Conservation (phyloP, 2,113 vertebrate species). For the Callorhinus ursinus region DNA sequence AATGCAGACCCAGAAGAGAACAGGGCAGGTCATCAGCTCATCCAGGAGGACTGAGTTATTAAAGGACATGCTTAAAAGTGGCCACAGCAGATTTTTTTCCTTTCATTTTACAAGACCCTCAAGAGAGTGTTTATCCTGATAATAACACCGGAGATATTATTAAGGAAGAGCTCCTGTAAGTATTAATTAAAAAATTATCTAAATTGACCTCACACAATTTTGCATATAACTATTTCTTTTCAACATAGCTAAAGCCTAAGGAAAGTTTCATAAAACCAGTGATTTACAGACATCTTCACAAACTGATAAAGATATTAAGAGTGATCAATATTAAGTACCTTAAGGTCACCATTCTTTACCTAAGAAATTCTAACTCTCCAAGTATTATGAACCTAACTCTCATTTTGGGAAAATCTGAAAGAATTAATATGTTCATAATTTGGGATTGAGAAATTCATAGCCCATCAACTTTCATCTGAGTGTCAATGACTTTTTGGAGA, state of each 20-base stretch:
- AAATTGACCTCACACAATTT: not conserved
- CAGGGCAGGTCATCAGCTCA: not conserved
- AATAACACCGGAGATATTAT: not conserved
- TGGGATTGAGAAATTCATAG: not conserved
- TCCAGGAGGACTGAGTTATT: not conserved
- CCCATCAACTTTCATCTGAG: not conserved
- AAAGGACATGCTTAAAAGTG: not conserved
- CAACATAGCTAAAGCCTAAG: not conserved
- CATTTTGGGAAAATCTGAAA: not conserved
- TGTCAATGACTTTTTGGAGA: not conserved
- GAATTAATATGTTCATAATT: not conserved
- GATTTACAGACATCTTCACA: constrained; percentile 7
- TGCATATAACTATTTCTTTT: not conserved
- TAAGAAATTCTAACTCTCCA: not conserved
- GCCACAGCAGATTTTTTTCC: not conserved
- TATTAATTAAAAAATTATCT: not conserved
- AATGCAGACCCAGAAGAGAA: not conserved
- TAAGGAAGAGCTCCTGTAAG: not conserved
- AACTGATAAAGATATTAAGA: not conserved
- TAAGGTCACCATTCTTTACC: not conserved
- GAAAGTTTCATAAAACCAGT: not conserved
- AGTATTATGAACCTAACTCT: not conserved
- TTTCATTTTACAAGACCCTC: not conserved
- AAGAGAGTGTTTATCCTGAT: not conserved
- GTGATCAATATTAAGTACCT: not conserved